A percentile compares a stretch with the other conserved stretches of the same genome.
phyloP scores from a whole-genome alignment of 2,797 vertebrate genomes.

The Coccyzus lansbergi region DNA sequence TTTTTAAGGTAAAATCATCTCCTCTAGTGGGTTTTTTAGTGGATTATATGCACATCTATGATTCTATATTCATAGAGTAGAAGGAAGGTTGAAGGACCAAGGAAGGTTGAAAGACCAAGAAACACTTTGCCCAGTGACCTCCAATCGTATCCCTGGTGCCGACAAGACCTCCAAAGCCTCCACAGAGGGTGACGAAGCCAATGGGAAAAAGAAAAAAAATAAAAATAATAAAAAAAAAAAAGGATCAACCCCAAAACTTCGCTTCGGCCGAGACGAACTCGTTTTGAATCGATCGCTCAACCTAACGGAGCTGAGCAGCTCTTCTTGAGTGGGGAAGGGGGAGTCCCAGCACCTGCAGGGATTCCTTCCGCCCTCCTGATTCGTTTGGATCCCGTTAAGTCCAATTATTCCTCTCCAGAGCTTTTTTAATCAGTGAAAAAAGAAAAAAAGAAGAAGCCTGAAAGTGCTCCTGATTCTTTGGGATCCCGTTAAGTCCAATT shows the following conservation, averaged over 20 bases:
- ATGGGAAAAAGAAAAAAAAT: background rate
- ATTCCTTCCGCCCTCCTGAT: background rate
- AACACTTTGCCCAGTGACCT: background rate
- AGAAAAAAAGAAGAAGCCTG: too few species aligned
- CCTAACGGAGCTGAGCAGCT: background rate
- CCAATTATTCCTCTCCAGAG: background rate
- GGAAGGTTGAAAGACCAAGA: background rate
- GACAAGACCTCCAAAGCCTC: background rate
- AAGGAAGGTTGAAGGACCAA: background rate
- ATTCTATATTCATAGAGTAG: background rate
- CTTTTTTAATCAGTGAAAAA: background rate
- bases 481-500: background rate
- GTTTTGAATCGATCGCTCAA: background rate
- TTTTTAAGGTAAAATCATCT: background rate
- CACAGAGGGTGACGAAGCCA: background rate
- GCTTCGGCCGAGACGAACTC: background rate
- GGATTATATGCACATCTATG: background rate
- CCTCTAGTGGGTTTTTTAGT: background rate
- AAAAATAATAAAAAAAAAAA: background rate
- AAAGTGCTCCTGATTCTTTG: too few species aligned
- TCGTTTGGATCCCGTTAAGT: background rate
- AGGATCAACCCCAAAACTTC: background rate
- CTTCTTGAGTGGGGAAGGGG: background rate
- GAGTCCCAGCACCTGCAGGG: background rate
- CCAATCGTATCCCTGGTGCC: constrained; percentile 18